Evolutionary conservation across 2,113 vertebrate species (phyloP), one percentile per base, ranked within the genome.

Genomic region (Crotalus tigris): DNA sequence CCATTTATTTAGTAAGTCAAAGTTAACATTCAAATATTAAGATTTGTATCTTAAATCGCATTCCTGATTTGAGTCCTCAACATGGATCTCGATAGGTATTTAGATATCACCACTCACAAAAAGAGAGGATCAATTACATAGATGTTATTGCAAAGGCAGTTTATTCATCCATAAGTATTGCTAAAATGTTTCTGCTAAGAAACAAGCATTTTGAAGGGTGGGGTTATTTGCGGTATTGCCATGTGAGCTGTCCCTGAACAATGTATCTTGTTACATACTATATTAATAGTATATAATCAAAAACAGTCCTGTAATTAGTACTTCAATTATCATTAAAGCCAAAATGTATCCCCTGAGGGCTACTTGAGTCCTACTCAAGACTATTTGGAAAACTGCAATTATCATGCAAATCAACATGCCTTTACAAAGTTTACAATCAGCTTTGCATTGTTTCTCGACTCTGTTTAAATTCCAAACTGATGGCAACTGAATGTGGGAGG

Each of bases 31-130:
- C 69, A 94, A 90, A 95, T 81, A 19, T 81, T 81, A 81, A 44
- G 75, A 81, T 39, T 81, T 81, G n/a, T 81, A 81, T 39, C 15
- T 21, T 81, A 81, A 81, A 21, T 5, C 33, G 5, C n/a, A 81
- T 5, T 39, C 8, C 75, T 23, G 17, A 21, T 81, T 44, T 81
- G 19, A 81, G 21, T 81, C 75, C 19, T 44, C 75, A 81, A 44
- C 7, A 21, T 9, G 1, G 75, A 44, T 96, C 49, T 88, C 90
- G 94, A 94, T 93, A 94, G 96, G 95, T 94, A 94, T 93, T 93
- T 95, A 95, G 91, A 55, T 88, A 21, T 29, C 94, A 93, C 92
- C 92, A 95, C 53, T 46, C 86, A 92, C 58, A 92, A 88, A 4
- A 94, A 89, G 21, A 61, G 15, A 39, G 21, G 24, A 49, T 61